Evolutionary conservation across 2,797 vertebrate genomes (phyloP).

Genomic region (Pipistrellus nathusii): DNA sequence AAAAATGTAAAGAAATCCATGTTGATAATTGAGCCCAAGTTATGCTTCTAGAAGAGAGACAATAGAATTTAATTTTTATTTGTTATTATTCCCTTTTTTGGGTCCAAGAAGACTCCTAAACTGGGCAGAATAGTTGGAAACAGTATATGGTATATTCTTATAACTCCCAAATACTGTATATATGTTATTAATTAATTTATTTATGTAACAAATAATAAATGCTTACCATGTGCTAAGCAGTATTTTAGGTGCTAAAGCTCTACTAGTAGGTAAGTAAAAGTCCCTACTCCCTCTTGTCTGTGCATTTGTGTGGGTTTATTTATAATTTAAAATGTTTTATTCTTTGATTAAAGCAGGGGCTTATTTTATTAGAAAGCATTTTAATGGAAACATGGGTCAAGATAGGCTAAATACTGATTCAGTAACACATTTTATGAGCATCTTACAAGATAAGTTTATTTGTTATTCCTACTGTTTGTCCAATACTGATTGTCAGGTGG

Average conservation of each 20-base stretch:
- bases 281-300: not conserved
- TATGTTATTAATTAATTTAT: not conserved
- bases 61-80: constrained; percentile 49
- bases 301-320: not conserved
- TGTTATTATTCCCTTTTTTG: constrained; percentile 33
- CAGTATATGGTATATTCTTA: not conserved
- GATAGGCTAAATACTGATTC: not conserved
- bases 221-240: not conserved
- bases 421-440: constrained; percentile 28
- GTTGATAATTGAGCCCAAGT: constrained; percentile 27
- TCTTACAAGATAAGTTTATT: not conserved
- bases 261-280: not conserved
- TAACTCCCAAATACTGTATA: not conserved
- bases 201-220: constrained; percentile 59
- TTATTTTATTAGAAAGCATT: constrained; percentile 53
- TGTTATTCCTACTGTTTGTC: constrained; percentile 26
- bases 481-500: not conserved
- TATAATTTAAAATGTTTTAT: constrained; percentile 39
- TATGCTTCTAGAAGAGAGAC: constrained; percentile 31
- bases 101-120: not conserved
- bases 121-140: not conserved
- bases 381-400: constrained; percentile 26
- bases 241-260: constrained; percentile 19
- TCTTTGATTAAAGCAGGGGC: constrained; percentile 1
- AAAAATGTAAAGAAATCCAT: constrained; percentile 30